Evolutionary conservation across 2,113 vertebrate species (phyloP).

Genomic region (Eleginops maclovinus): DNA sequence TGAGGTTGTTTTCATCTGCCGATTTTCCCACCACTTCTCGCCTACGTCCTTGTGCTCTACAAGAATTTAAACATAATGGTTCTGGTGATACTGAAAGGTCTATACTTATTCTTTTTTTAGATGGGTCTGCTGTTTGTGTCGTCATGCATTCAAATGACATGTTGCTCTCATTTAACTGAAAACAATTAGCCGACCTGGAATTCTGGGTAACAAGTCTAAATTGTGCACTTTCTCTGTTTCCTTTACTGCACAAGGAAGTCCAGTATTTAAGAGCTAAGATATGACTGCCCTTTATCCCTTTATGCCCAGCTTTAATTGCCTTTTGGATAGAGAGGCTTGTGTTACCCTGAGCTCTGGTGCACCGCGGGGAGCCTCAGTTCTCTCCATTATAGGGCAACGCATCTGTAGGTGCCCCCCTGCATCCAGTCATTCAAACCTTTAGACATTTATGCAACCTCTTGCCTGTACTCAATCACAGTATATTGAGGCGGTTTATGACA

Average conservation of each 20-base stretch:
- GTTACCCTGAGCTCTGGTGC: slow-evolving; percentile 22
- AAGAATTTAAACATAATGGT: slow-evolving; percentile 7
- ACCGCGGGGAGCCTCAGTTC: slow-evolving; percentile 34
- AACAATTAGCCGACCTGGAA: not conserved
- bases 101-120: slow-evolving; percentile 16
- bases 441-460: slow-evolving; percentile 32
- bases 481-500: slow-evolving; percentile 51
- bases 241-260: not conserved
- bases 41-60: slow-evolving; percentile 5
- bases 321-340: slow-evolving; percentile 35
- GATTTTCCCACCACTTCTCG: slow-evolving; percentile 66
- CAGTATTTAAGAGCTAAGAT: not conserved
- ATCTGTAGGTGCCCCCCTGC: slow-evolving; percentile 3
- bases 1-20: slow-evolving; percentile 72
- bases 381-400: not conserved
- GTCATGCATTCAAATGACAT: not conserved
- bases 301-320: slow-evolving; percentile 40
- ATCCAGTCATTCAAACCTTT: slow-evolving; percentile 28
- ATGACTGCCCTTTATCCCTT: not conserved
- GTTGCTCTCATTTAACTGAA: not conserved
- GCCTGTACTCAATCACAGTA: slow-evolving; percentile 52
- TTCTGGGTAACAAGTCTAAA: slow-evolving; percentile 9
- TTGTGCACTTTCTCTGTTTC: not conserved
- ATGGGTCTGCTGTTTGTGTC: slow-evolving; percentile 6
- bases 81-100: not conserved